These are phyloP conservation scores for Tapirus indicus DNA, from an alignment of 2,797 vertebrate genomes.

Conservation along the genomic window DNA sequence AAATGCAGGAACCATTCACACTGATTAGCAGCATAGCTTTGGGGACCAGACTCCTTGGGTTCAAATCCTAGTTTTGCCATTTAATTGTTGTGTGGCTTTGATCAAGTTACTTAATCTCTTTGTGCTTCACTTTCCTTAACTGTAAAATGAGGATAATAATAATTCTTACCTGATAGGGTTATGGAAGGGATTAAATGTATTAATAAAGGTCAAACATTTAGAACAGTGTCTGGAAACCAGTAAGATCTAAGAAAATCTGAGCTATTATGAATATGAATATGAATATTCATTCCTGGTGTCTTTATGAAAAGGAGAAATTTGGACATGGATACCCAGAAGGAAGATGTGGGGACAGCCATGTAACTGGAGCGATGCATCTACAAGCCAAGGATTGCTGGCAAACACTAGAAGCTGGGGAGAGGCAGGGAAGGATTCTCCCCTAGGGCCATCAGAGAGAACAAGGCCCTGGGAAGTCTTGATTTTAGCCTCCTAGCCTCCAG, in stretches of 20 bases:
- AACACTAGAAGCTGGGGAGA: background rate
- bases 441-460: background rate
- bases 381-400: background rate
- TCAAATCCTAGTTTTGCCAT: background rate
- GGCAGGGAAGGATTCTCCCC: background rate
- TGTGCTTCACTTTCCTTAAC: background rate
- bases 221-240: background rate
- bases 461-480: background rate
- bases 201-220: background rate
- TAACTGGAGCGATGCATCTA: background rate
- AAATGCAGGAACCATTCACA: background rate
- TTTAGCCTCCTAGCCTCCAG: background rate
- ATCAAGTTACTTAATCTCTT: background rate
- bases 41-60: background rate
- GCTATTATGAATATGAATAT: slow-evolving; percentile 28
- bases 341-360: background rate
- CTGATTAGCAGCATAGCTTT: background rate
- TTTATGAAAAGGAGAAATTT: background rate
- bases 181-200: background rate
- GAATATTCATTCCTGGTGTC: background rate
- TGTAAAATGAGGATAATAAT: background rate
- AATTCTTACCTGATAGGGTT: background rate
- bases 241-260: background rate
- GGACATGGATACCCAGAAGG: background rate
- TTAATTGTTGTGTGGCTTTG: background rate